phyloP scores from a whole-genome alignment of 2,888 invertebrate species.

The Coenonympha arcania region DNA sequence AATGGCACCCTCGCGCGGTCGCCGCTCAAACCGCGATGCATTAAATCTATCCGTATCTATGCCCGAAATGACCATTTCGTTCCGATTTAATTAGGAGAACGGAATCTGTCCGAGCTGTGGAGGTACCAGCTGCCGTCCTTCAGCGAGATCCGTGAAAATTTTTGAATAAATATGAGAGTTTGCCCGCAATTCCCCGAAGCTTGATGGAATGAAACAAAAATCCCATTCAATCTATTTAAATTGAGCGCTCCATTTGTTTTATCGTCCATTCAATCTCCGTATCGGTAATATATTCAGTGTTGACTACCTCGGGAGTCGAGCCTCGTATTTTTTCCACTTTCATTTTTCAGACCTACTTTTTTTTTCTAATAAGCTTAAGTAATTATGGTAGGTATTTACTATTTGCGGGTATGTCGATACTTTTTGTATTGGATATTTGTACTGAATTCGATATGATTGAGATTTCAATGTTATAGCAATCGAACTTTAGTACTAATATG shows the following conservation, averaged over 20 bases:
- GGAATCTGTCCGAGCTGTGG: slow-evolving; percentile 38
- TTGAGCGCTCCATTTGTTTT: slow-evolving; percentile 68
- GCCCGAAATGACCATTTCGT: slow-evolving; percentile 18
- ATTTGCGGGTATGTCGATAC: no score
- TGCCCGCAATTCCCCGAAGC: slow-evolving; percentile 44
- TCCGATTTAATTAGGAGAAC: slow-evolving; percentile 39
- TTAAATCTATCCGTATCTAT: slow-evolving; percentile 12
- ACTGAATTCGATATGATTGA: not conserved
- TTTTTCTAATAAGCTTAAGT: slow-evolving; percentile 3
- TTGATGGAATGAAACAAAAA: slow-evolving; percentile 64
- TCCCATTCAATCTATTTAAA: slow-evolving; percentile 70
- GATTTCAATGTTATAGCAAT: not conserved
- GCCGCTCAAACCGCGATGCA: not conserved
- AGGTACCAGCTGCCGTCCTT: slow-evolving; percentile 32
- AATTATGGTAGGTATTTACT: not conserved
- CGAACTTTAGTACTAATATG: not conserved
- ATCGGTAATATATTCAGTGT: slow-evolving; percentile 52
- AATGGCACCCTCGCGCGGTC: not conserved
- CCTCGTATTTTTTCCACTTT: slow-evolving; percentile 4
- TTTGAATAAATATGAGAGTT: slow-evolving; percentile 26
- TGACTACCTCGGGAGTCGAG: slow-evolving; percentile 30
- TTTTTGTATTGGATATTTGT: no score
- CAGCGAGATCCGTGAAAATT: slow-evolving; percentile 40
- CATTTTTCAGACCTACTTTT: slow-evolving; percentile 3
- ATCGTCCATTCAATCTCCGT: slow-evolving; percentile 60